These are phyloP conservation scores for Tolmerus cingulatus DNA, from an alignment of 2,888 invertebrate species.

Conservation along the genomic window DNA sequence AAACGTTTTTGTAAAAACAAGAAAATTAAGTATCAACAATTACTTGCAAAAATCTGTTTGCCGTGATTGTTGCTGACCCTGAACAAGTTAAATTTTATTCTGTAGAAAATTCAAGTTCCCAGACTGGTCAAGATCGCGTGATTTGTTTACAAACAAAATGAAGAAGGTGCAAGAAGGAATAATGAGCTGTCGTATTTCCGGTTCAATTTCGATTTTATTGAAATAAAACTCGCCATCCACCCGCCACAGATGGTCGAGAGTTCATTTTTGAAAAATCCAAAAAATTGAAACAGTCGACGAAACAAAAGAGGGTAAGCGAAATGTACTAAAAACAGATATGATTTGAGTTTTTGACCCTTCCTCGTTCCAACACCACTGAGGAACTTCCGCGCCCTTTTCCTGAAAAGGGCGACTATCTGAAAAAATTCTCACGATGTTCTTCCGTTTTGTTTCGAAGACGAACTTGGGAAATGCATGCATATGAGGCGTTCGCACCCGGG, in stretches of 20 bases:
- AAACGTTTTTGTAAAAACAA: not conserved
- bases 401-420: not conserved
- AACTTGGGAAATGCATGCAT: slow-evolving; percentile 33
- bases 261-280: not conserved
- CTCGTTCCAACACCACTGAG: not conserved
- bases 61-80: not conserved
- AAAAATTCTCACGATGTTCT: slow-evolving; percentile 48
- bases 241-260: slow-evolving; percentile 23
- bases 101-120: not conserved
- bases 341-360: slow-evolving; percentile 26
- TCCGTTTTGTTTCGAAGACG: slow-evolving; percentile 46
- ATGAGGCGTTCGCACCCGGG: slow-evolving; percentile 20
- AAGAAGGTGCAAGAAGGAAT: not conserved
- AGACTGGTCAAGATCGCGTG: not conserved
- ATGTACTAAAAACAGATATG: not conserved
- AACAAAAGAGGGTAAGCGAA: not conserved
- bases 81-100: not conserved
- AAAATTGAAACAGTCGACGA: not conserved
- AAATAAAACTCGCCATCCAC: not conserved
- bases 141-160: not conserved
- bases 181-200: slow-evolving; percentile 34
- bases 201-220: not conserved
- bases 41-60: not conserved
- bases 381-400: slow-evolving; percentile 16
- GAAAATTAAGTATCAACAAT: not conserved